A percentile compares a stretch with the other conserved stretches of the same genome.
These are phyloP conservation scores for Drosophila nr. fundita DNA, from an alignment of 2,888 invertebrate species.

Conservation along the genomic window DNA sequence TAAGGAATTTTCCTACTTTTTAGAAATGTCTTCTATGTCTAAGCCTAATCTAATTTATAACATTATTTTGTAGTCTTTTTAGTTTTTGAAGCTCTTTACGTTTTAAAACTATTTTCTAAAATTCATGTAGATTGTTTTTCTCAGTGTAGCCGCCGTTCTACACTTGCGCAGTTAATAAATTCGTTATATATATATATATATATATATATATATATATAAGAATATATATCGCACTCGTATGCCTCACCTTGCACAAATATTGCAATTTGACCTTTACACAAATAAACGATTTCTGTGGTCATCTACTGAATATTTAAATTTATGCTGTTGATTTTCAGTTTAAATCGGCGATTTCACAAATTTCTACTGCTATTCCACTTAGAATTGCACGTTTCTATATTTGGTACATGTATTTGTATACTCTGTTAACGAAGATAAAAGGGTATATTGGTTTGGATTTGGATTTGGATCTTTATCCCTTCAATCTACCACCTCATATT, in stretches of 20 bases:
- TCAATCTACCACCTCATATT: not conserved
- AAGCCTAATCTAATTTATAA: not conserved
- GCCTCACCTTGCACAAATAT: conserved; percentile 77
- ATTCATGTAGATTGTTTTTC: not conserved
- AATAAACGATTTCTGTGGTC: conserved; percentile 53
- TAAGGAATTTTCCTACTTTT: not conserved
- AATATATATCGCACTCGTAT: conserved; percentile 24
- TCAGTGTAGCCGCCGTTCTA: not conserved
- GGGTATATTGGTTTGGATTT: not conserved
- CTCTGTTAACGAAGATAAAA: not conserved
- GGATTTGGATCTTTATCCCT: not conserved
- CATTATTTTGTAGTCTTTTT: not conserved
- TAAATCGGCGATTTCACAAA: conserved; percentile 1
- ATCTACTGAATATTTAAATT: conserved; percentile 54
- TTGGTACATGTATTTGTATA: conserved; percentile 20
- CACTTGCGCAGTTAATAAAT: conserved; percentile 32
- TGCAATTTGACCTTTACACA: conserved; percentile 76
- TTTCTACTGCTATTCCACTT: conserved; percentile 20
- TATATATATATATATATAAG: not conserved
- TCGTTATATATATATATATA: not conserved
- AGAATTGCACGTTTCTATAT: conserved; percentile 42
- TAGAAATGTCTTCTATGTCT: not conserved
- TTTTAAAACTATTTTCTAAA: too few species aligned
- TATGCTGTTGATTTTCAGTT: conserved; percentile 35
- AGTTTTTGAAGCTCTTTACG: too few species aligned